Percentiles rank a stretch among this genome's conserved stretches.
These are phyloP conservation scores for Macrotrachela quadricornifera DNA, from an alignment of 1,140 invertebrate species.

Conservation along the genomic window DNA sequence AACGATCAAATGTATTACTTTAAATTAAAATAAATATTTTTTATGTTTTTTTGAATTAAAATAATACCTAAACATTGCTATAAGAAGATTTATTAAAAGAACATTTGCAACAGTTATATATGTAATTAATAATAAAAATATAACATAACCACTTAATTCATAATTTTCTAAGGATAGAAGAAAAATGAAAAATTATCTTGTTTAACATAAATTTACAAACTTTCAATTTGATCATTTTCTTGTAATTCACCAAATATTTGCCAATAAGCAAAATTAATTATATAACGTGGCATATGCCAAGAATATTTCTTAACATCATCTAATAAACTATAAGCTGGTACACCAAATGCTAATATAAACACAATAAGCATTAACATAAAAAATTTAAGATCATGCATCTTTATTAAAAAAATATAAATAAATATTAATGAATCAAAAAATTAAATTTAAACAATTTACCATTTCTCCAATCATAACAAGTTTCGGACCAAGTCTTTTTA, in stretches of 20 bases:
- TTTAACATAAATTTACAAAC: no score
- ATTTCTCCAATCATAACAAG: conserved; percentile 28
- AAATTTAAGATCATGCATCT: conserved; percentile 24
- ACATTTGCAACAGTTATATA: conserved; percentile 24
- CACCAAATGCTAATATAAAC: no score
- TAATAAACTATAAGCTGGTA: no score
- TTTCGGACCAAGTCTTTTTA: conserved; percentile 26
- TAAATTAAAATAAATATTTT: not conserved
- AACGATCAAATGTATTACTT: no score
- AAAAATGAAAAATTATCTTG: no score
- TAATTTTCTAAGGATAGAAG: no score
- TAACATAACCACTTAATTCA: no score
- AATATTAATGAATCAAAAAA: no score
- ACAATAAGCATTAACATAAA: no score
- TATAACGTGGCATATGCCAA: conserved; percentile 16
- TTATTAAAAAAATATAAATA: no score
- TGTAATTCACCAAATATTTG: conserved; percentile 27
- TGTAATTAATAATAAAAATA: no score
- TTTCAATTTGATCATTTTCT: conserved; percentile 18
- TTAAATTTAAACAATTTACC: conserved; percentile 15
- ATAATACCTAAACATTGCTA: conserved; percentile 27
- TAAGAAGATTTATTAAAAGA: conserved; percentile 24
- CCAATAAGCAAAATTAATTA: conserved; percentile 24
- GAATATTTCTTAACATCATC: conserved; percentile 13
- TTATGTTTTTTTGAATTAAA: not conserved